Base-by-base conservation (phyloP, 2,113 vertebrate genomes). In the Microcebus tavaratra region DNA sequence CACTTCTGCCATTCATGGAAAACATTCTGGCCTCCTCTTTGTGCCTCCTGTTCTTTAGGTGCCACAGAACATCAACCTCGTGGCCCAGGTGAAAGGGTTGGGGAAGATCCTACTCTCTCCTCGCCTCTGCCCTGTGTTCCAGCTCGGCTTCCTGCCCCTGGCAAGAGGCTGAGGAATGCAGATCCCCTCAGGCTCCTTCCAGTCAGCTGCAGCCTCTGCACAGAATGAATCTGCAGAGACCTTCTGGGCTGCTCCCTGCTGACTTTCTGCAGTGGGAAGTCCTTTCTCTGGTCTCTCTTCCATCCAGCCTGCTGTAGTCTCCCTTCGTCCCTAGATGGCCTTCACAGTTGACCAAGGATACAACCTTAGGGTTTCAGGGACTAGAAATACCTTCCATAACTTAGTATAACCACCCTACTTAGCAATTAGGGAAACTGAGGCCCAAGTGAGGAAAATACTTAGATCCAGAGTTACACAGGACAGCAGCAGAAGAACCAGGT, bases 1-100 rank as follows among this genome's bases (percentile, higher is more conserved):
- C 6, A 0, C 25, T 23, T 80, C 36, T 94, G 36, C 65, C 80
- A 8, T 78, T 96, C 25, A 59, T 97, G 83, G 93, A 92, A 9
- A 97, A 90, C 6, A 42, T 82, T 57, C 93, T 94, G 85, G 94
- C 92, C 6, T 1, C 7, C 12, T 29, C 23, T 1, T 80, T 96
- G 84, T 27, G 95, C 20, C 94, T 97, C 90, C 50, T 96, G 11
- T 85, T 82, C 81, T 53, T 97, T 21, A 87, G 0, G 23, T 84
- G 27, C 34, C 91, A 42, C 95, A 95, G 36, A 90, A 29, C 12
- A 89, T 87, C 1, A 20, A 90, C 84, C 34, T 0, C 20, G 21
- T 7, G 55, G 2, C 20, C 55, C 1, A 2, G n/a, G 2, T 1
- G 3, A 80, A 8, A 0, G 73, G n/a, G 17, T 4, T 89, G 2